phyloP scores from a whole-genome alignment of 2,888 invertebrate genomes.

The Congeria kusceri region DNA sequence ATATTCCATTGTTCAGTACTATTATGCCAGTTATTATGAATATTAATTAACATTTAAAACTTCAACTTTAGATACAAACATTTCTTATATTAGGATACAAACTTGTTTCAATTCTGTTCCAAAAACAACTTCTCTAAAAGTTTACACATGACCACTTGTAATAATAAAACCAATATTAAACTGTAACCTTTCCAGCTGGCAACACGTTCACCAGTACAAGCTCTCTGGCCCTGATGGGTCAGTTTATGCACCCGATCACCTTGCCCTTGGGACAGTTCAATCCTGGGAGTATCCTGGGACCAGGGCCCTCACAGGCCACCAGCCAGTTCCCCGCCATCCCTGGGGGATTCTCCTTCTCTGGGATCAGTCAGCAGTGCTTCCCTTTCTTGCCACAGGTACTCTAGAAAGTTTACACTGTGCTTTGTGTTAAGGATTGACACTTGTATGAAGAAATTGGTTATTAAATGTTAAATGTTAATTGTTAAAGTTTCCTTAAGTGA shows the following conservation, averaged over 20 bases:
- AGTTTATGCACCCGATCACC: conserved; percentile 39
- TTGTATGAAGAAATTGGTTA: too few relatives aligned
- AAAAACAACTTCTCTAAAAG: too few relatives aligned
- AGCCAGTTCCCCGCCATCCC: conserved; percentile 35
- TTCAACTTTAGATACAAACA: too few relatives aligned
- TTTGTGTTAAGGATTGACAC: neutral
- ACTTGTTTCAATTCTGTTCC: too few relatives aligned
- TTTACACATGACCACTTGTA: too few relatives aligned
- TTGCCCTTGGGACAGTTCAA: conserved; percentile 42
- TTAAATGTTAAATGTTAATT: too few relatives aligned
- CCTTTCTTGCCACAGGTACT: conserved; percentile 56
- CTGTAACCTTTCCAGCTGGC: neutral
- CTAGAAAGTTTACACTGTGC: neutral
- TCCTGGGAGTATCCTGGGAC: conserved; percentile 45
- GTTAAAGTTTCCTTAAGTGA: too few relatives aligned
- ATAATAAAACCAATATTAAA: too few relatives aligned
- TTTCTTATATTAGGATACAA: too few relatives aligned
- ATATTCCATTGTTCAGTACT: too few relatives aligned
- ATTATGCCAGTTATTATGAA: too few relatives aligned
- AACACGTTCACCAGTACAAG: conserved; percentile 47
- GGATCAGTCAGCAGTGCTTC: conserved; percentile 50
- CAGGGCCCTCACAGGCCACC: conserved; percentile 33
- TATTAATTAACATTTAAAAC: too few relatives aligned
- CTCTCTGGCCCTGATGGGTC: conserved; percentile 56
- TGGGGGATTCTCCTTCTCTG: conserved; percentile 49